Conservation (phyloP, 2,113 vertebrate genomes). For the Chaetops frenatus region DNA sequence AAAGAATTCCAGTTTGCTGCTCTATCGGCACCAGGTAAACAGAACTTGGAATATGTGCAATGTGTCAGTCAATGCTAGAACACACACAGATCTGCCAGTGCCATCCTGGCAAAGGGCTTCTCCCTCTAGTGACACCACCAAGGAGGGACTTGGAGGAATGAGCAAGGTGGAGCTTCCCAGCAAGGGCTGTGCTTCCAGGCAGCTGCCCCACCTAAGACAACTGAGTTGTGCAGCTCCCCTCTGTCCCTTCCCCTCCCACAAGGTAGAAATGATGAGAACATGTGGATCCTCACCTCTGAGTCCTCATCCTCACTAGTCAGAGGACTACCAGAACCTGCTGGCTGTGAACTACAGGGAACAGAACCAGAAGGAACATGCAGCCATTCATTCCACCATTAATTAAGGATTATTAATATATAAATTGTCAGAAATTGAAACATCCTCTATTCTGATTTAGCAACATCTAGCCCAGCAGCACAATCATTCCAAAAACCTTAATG, state of each 20-base stretch:
- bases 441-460: neutral
- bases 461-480: neutral
- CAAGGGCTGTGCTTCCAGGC: neutral
- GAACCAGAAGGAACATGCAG: neutral
- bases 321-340: neutral
- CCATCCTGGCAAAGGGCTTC: neutral
- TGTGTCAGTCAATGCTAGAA: neutral
- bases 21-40: neutral
- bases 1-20: neutral
- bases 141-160: neutral
- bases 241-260: neutral
- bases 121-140: neutral
- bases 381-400: neutral
- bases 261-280: accelerated
- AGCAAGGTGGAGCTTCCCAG: too few relatives aligned
- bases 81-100: too few relatives aligned
- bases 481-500: neutral
- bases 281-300: neutral
- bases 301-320: neutral
- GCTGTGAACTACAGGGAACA: neutral
- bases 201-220: neutral
- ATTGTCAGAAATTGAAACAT: neutral
- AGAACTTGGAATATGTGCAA: neutral
- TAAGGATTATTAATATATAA: neutral
- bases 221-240: neutral